Base-by-base conservation (phyloP, 1,140 invertebrate species). In the Zelostemma sp. region DNA sequence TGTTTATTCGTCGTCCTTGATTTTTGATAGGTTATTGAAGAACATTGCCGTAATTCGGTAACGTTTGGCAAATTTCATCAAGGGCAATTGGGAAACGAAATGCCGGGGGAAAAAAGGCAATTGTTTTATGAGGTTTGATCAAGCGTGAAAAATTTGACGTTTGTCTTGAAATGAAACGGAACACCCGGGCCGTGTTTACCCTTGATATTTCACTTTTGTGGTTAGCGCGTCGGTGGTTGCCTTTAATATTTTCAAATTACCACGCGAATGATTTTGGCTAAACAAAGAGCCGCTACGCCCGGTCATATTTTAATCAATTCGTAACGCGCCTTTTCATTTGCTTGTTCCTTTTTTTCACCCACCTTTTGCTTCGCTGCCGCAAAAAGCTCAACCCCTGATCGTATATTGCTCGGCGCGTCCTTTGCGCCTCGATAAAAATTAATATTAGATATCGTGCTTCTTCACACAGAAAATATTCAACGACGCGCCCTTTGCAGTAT, bases 251-350 rank as follows among this genome's bases (percentile, higher is more conserved):
- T 85, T 79, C 74, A 78, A 83, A 85, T 85, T 82, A 81, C 67
- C 78, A 68, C 45, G 68, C 67, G 72, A 74, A 82, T 82, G 78
- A 79, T 80, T 84, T 80, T 79, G 68, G 64, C 63, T 76, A 80
- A 81, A 84, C 81, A 84, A 84, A 84, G 79, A 73, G 55, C 75
- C 78, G 78, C 66, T 77, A 76, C 68, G 58, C 75, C 54, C 73
- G 75, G 69, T 82, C 78, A 79, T 78, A 81, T 80, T 84, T 85
- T 83, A 83, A 84, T 84, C 80, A 83, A 85, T 85, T 82, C 65
- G 66, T 64, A 73, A 74, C 66, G 60, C 62, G 56, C 61, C 50
- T 66, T 67, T 62, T 72, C 64, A 25, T 25, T 54, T 62, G 61
- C 67, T 69, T 62, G 56, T 62, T 72, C 58, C 35, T 61, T 67